Evolutionary conservation across 2,113 vertebrate species (phyloP).

Genomic region (Callopanchax toddi): DNA sequence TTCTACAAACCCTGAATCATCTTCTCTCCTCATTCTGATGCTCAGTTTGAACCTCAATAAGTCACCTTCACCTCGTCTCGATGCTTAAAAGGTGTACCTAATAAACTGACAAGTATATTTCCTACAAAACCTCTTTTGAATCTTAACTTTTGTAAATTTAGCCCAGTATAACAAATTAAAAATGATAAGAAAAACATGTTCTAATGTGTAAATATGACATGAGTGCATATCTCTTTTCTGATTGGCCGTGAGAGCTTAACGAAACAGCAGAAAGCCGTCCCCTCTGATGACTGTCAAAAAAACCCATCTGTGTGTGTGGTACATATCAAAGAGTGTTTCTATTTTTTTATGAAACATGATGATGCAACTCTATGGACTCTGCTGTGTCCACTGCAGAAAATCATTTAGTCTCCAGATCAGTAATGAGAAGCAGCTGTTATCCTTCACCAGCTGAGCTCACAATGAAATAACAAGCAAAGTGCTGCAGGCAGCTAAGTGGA

Average conservation of each 20-base stretch:
- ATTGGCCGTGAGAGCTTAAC: too few relatives aligned
- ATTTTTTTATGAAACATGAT: constrained; percentile 13
- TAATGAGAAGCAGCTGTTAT: constrained; percentile 64
- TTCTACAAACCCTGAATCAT: too few relatives aligned
- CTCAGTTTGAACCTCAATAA: too few relatives aligned
- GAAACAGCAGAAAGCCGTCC: constrained; percentile 3
- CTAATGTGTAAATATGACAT: too few relatives aligned
- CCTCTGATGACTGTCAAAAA: constrained; percentile 2
- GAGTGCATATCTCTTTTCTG: too few relatives aligned
- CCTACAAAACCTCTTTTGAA: constrained; percentile 13
- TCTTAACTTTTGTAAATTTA: constrained; percentile 8
- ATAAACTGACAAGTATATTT: background rate
- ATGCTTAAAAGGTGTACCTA: too few relatives aligned
- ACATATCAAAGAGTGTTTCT: constrained; percentile 20
- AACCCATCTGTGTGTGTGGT: constrained; percentile 16
- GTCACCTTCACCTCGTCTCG: too few relatives aligned
- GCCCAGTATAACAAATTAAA: background rate
- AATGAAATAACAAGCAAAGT: constrained; percentile 44
- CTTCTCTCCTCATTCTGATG: too few relatives aligned
- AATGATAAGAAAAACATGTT: background rate
- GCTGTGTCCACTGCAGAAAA: constrained; percentile 39
- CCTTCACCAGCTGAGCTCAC: constrained; percentile 55
- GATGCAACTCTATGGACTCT: constrained; percentile 11
- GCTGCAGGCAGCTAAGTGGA: constrained; percentile 44
- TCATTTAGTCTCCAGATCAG: constrained; percentile 44